Evolutionary conservation across 2,888 invertebrate genomes (phyloP).

Genomic region (Serrognathus titanus): DNA sequence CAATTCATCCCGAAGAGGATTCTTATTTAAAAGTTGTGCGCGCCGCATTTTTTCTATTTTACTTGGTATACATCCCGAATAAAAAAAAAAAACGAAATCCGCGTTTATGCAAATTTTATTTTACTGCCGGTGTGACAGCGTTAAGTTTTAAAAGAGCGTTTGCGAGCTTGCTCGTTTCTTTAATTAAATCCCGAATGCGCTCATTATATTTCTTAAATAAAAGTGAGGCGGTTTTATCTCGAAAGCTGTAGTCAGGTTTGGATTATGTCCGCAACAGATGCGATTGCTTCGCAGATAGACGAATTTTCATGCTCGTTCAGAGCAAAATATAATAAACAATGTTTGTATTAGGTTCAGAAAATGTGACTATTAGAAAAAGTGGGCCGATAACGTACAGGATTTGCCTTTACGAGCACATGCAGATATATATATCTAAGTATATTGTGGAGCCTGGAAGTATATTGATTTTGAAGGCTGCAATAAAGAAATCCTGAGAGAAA

Average conservation of each 20-base stretch:
- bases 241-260: neutral
- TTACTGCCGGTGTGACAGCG: neutral
- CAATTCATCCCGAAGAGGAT: neutral
- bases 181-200: neutral
- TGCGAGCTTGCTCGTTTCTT: neutral
- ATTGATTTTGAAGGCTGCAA: too few species aligned
- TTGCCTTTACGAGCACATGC: too few species aligned
- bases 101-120: neutral
- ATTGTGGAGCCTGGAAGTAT: too few species aligned
- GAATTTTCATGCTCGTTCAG: neutral
- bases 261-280: neutral
- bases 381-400: too few species aligned
- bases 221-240: neutral
- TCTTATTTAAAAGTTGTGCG: too few species aligned
- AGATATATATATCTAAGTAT: too few species aligned
- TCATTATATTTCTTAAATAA: neutral
- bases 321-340: neutral
- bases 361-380: neutral
- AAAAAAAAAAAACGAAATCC: neutral
- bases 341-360: neutral
- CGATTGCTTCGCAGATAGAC: neutral
- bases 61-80: neutral
- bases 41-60: neutral
- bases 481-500: too few species aligned
- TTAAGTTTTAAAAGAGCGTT: neutral